Conservation (phyloP, 1,140 invertebrate genomes). For the Caenorhabditis elegans region WBcel235 BX284606.5:13334001-13334500, state of each 20-base stretch:
- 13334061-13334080: neutral
- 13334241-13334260: neutral
- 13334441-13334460: neutral
- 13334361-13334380: no score
- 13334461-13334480: slow-evolving; percentile 25
- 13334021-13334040: neutral
- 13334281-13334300: slow-evolving; percentile 15
- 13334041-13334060: slow-evolving; percentile 12
- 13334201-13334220: no score
- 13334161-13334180: neutral
- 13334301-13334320: slow-evolving; percentile 31
- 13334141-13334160: neutral
- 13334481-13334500: slow-evolving; percentile 26
- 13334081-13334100: slow-evolving; percentile 17
- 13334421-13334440: slow-evolving; percentile 29
- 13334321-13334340: slow-evolving; percentile 29
- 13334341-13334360: neutral
- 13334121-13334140: slow-evolving; percentile 16
- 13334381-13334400: neutral
- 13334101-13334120: slow-evolving; percentile 21
- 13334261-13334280: neutral
- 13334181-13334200: no score
- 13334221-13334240: no score
- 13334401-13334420: slow-evolving; percentile 2
- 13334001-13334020: neutral